Base-by-base conservation (phyloP, 2,113 vertebrate species). In the Archilochus colubris region DNA sequence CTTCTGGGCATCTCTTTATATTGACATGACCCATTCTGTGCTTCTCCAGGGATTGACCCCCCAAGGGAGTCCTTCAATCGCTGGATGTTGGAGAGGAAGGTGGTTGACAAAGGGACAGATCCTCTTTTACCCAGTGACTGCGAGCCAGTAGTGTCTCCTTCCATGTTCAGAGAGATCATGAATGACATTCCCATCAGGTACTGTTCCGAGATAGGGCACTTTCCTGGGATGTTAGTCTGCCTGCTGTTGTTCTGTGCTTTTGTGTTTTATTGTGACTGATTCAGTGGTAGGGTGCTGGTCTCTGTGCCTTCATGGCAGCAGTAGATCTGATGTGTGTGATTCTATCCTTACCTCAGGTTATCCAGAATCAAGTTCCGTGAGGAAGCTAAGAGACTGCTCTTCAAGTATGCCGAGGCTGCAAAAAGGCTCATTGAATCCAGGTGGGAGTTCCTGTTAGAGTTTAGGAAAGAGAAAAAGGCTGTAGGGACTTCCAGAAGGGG, bases 121-220 rank as follows among this genome's bases (percentile, higher is more conserved):
- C 99, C 99, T 18, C 95, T 99, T 66, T 88, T 99, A 80, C 99
- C 99, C 0, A 99, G 99, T 90, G 98, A 99, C 94, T 99, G 99
- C 10, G 99, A 99, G 43, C 99, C 99, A 1, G 92, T 99, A 23
- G 98, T 99, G 57, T 99, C 99, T 14, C 98, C 99, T 16, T 99
- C 99, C 96, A 99, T 99, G 99, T 99, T 99, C 97, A 98, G 99
- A 88, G 99, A 99, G 98, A 99, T 99, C 96, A 99, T 99, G 99
- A 99, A 99, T 50, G 99, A 99, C 98, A 99, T 99, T 97, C 99
- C 99, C 86, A 99, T 99, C 98, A 99, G 99, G 99, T 98, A 97
- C 19, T 21, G 20, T 9, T 36, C 64, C 23, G 8, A 44, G n/a
- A 19, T 14, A 5, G 51, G 14, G 11, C 10, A 18, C 22, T 17